Conservation (phyloP, 2,113 vertebrate species). For the Speoplatyrhinus poulsoni region DNA sequence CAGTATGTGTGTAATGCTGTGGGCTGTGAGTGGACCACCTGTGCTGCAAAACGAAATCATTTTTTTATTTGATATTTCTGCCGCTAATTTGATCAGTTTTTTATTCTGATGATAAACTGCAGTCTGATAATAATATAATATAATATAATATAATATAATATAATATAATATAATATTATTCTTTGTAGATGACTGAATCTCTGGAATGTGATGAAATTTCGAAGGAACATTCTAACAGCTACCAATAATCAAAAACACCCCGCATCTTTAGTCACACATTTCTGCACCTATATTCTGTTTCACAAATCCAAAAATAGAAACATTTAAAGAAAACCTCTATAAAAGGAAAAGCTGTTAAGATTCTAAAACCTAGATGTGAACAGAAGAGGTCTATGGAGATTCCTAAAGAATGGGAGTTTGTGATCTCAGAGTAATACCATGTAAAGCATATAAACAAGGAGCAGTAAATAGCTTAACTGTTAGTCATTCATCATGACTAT, state of each 20-base stretch:
- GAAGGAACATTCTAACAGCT: slow-evolving; percentile 9
- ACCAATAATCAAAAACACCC: slow-evolving; percentile 32
- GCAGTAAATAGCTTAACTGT: slow-evolving; percentile 49
- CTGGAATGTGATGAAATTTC: slow-evolving; percentile 35
- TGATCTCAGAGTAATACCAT: slow-evolving; percentile 59
- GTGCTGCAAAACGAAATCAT: background rate
- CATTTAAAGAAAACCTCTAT: slow-evolving; percentile 52
- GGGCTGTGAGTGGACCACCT: background rate
- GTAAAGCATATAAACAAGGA: slow-evolving; percentile 48
- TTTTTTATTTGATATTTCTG: background rate
- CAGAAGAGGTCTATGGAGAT: slow-evolving; percentile 55
- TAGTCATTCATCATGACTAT: slow-evolving; percentile 36
- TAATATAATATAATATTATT: background rate
- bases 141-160: too few relatives aligned
- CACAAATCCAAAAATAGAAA: slow-evolving; percentile 63
- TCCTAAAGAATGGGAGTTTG: slow-evolving; percentile 60
- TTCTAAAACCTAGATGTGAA: slow-evolving; percentile 59
- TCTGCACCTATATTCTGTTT: slow-evolving; percentile 52
- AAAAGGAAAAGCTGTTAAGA: slow-evolving; percentile 64
- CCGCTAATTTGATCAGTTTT: background rate
- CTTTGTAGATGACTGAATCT: slow-evolving; percentile 21
- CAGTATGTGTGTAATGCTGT: background rate
- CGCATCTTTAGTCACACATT: slow-evolving; percentile 48
- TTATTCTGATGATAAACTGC: slow-evolving; percentile 11
- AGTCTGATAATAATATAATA: slow-evolving; percentile 9